Evolutionary conservation across 2,888 invertebrate species (phyloP).

Genomic region (Amiota mariae): DNA sequence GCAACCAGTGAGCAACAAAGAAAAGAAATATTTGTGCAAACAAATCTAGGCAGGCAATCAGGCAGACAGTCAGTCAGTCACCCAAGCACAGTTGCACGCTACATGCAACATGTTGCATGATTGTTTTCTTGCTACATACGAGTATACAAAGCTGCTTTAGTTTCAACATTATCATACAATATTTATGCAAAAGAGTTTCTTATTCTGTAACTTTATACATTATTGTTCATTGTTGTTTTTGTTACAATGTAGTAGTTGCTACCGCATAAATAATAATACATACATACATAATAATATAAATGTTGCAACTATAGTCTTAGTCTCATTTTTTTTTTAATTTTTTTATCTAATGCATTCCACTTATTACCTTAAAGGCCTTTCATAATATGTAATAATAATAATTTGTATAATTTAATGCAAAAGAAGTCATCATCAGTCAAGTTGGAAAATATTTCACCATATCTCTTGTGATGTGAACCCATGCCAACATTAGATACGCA

Average conservation of each 20-base stretch:
- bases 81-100: neutral
- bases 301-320: neutral
- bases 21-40: constrained; percentile 7
- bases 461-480: too few species aligned
- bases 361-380: neutral
- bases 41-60: neutral
- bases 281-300: constrained; percentile 6
- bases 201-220: constrained; percentile 5
- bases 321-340: neutral
- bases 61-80: neutral
- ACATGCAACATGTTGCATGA: constrained; percentile 22
- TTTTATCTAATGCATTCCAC: neutral
- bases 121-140: neutral
- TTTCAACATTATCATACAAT: constrained; percentile 19
- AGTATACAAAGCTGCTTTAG: neutral
- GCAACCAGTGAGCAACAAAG: neutral
- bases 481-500: too few species aligned
- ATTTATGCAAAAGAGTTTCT: constrained; percentile 21
- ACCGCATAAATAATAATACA: neutral
- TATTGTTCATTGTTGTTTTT: constrained; percentile 1
- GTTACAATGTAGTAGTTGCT: neutral
- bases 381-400: constrained; percentile 3
- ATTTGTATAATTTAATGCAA: neutral
- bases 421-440: neutral
- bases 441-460: neutral